Evolutionary conservation across 1,140 invertebrate genomes (phyloP), one percentile per base, ranked within the genome.

Genomic region (Cydia amplana): DNA sequence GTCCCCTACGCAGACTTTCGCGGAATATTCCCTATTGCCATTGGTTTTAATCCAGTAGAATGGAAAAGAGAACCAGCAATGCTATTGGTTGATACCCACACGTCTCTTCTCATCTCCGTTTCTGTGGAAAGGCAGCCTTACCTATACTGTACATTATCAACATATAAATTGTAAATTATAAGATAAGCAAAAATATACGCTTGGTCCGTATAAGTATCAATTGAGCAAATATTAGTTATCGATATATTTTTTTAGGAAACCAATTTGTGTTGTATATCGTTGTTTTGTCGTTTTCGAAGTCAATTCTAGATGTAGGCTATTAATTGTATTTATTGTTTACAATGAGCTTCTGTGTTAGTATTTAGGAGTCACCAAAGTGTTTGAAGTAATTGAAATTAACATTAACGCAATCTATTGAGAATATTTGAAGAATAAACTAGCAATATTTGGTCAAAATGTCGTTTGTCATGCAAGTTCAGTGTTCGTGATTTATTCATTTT

Each of bases 251-350:
- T 70, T 70, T 43, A 70, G 65, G 23, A 4, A 12, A 36, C 40
- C 25, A 36, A 32, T 70, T 70, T 70, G 32, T 70, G 32, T 70
- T 70, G 65, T 70, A 32, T 36, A 14, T 67, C 28, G 65, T 67
- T 78, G 67, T 75, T 73, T 77, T 77, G 77, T 78, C 77, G 72
- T 78, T 78, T 76, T 72, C 65, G 67, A 40, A 72, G 77, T 75
- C 70, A 78, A 75, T 78, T 74, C 65, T 77, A 77, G 65, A 74
- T 18, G 43, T 77, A 77, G 60, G 23, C 65, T 74, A 46, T 51
- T 51, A n/a, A 28, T 36, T 40, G 18, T 77, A 72, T 74, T 55
- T 74, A 51, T 77, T 55, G 28, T 72, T 77, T 74, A 72, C 36
- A 73, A 65, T 25, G 76, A 77, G 76, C 76, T 77, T 77, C 65